Conservation (phyloP, 2,797 vertebrate genomes). For the Poecilia wingei region DNA sequence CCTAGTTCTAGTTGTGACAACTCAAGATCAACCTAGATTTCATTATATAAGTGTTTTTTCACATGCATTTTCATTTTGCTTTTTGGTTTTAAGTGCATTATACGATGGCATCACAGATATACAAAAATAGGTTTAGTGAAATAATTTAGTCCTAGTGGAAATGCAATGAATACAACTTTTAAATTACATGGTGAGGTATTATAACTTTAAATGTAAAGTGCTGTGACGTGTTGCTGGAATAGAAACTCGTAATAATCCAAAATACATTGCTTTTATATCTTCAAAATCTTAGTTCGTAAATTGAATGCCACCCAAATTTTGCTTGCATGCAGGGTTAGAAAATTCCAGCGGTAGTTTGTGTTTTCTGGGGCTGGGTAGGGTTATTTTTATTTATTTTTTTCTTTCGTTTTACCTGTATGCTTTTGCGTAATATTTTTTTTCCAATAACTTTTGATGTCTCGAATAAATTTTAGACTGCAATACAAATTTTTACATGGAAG, state of each 20-base stretch:
- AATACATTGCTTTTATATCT: conserved; percentile 13
- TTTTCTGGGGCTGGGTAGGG: conserved; percentile 3
- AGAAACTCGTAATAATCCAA: neutral
- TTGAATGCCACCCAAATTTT: conserved; percentile 29
- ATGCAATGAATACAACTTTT: conserved; percentile 23
- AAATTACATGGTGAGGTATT: conserved; percentile 20
- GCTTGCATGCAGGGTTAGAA: conserved; percentile 28
- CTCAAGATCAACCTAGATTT: conserved; percentile 40
- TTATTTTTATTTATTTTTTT: conserved; percentile 24
- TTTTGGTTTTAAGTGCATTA: conserved; percentile 24
- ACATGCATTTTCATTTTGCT: neutral
- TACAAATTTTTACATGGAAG: conserved; percentile 23
- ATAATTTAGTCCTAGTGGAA: conserved; percentile 25
- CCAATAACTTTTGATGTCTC: conserved; percentile 31
- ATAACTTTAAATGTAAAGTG: conserved; percentile 35
- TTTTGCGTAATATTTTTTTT: conserved; percentile 19
- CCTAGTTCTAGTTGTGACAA: conserved; percentile 23
- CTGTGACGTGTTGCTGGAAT: conserved; percentile 20
- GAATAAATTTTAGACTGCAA: conserved; percentile 24
- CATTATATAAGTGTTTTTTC: conserved; percentile 25
- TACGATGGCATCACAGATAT: conserved; percentile 15
- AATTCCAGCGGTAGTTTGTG: neutral
- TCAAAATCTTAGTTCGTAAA: conserved; percentile 19
- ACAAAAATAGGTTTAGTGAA: conserved; percentile 1
- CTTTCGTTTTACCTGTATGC: conserved; percentile 17